These are phyloP conservation scores for Drosophila neoperkinsi DNA, from an alignment of 2,888 invertebrate species.

Conservation along the genomic window DNA sequence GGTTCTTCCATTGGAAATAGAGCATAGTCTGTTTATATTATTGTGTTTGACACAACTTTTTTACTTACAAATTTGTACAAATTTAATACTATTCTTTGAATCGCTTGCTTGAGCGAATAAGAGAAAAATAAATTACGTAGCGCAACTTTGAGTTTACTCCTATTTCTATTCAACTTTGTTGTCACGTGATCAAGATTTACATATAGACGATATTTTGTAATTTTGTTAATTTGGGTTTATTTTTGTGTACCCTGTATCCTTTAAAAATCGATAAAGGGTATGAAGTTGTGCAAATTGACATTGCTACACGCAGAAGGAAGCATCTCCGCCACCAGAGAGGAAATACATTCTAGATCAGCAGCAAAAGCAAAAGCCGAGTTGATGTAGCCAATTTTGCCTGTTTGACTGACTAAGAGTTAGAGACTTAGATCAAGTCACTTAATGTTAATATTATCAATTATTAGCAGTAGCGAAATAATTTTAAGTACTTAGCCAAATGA, in stretches of 20 bases:
- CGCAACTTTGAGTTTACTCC: conserved; percentile 9
- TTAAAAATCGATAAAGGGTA: neutral
- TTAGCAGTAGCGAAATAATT: neutral
- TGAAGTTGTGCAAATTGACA: neutral
- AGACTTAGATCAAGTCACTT: neutral
- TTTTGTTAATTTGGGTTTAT: conserved; percentile 11
- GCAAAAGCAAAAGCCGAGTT: neutral
- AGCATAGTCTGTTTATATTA: neutral
- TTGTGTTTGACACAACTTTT: neutral
- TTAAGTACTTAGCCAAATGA: neutral
- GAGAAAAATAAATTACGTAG: conserved; percentile 52
- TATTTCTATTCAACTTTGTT: conserved; percentile 14
- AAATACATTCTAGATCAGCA: neutral
- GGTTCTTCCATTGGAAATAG: neutral
- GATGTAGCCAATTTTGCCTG: neutral
- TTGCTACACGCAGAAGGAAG: neutral
- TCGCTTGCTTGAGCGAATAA: conserved; percentile 16
- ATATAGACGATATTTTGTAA: conserved; percentile 15
- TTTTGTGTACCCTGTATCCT: neutral
- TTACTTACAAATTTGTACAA: conserved; percentile 9
- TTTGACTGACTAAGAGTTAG: neutral
- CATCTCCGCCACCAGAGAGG: neutral
- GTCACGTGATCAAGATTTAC: conserved; percentile 62
- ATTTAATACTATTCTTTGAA: conserved; percentile 26
- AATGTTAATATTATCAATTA: neutral